phyloP scores from a whole-genome alignment of 2,888 invertebrate species.

The Ormia ochracea region DNA sequence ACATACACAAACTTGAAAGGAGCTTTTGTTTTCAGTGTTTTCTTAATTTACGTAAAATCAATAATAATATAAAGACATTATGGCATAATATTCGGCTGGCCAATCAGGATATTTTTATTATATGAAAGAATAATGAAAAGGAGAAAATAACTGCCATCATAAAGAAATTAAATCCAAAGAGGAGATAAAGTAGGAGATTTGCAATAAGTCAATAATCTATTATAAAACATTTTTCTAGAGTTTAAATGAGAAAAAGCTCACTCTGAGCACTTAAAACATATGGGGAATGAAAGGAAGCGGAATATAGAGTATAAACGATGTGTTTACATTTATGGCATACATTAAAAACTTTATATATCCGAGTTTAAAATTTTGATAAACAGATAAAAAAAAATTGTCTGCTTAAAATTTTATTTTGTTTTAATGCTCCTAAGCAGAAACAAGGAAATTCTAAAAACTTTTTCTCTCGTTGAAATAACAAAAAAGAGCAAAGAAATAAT shows the following conservation, averaged over 20 bases:
- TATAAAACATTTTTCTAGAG: not conserved
- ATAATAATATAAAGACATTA: slow-evolving; percentile 64
- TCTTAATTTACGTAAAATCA: slow-evolving; percentile 72
- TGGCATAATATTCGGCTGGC: not conserved
- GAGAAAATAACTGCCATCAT: slow-evolving; percentile 3
- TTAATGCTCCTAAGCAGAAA: no score
- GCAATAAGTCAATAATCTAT: not conserved
- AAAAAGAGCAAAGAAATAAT: no score
- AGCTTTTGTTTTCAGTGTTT: slow-evolving; percentile 48
- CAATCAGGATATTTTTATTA: not conserved
- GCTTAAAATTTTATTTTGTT: no score
- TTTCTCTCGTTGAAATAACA: no score
- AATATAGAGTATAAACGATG: no score
- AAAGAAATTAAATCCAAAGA: slow-evolving; percentile 39
- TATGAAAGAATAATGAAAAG: not conserved
- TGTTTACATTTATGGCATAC: no score
- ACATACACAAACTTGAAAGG: slow-evolving; percentile 6
- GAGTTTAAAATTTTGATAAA: no score
- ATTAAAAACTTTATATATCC: no score
- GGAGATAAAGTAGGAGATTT: slow-evolving; percentile 6
- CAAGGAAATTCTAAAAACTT: no score
- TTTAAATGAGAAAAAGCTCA: not conserved
- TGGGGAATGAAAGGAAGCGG: not conserved
- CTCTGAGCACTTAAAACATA: not conserved
- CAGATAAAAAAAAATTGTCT: no score